Evolutionary conservation across 2,113 vertebrate species (phyloP).

Genomic region (Talpa occidentalis): DNA sequence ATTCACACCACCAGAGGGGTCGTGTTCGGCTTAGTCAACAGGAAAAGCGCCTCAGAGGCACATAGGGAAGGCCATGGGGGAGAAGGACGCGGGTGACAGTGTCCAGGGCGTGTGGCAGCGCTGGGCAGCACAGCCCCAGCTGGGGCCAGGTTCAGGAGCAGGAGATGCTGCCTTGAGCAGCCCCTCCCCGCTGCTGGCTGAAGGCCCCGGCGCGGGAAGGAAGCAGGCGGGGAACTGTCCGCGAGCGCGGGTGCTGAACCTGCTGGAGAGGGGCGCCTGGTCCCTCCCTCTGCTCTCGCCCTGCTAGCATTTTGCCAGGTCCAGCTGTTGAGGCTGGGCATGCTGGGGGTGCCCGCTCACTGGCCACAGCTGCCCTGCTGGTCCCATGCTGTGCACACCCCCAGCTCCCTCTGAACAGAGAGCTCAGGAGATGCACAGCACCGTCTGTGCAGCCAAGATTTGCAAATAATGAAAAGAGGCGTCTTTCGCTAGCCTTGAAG

Average conservation of each 20-base stretch:
- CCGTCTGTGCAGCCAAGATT: background rate
- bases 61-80: background rate
- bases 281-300: background rate
- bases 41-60: no score
- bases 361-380: background rate
- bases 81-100: background rate
- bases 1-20: background rate
- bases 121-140: background rate
- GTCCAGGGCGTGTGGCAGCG: rapidly evolving
- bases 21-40: background rate
- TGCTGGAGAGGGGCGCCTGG: background rate
- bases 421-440: background rate
- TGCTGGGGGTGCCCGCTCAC: background rate
- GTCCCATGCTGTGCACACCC: background rate
- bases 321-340: background rate
- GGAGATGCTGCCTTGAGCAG: background rate
- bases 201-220: rapidly evolving
- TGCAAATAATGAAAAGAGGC: background rate
- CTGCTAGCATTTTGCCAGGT: background rate
- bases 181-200: rapidly evolving
- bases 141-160: background rate
- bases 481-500: background rate
- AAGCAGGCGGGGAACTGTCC: background rate
- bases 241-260: no score
- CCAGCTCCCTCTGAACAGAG: background rate